A percentile compares a stretch with the other conserved stretches of the same genome.
phyloP scores from a whole-genome alignment of 2,113 vertebrate species.

The Epinephelus moara region DNA sequence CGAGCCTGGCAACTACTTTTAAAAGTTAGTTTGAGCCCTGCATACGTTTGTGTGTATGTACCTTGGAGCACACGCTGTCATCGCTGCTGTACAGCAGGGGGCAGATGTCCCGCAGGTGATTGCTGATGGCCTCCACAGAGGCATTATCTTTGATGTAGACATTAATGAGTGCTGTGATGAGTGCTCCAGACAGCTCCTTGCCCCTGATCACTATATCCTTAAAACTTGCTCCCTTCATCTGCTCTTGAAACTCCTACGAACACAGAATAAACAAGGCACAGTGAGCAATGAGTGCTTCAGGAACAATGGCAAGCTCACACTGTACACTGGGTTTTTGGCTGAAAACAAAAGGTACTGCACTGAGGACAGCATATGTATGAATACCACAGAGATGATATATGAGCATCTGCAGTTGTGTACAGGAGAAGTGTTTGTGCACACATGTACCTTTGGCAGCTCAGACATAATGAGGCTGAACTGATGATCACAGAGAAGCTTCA shows the following conservation, averaged over 20 bases:
- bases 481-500: constrained; percentile 97
- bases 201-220: constrained; percentile 95
- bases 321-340: not conserved
- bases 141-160: constrained; percentile 97
- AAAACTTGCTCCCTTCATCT: constrained; percentile 92
- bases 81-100: constrained; percentile 96
- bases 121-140: constrained; percentile 94
- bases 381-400: not conserved
- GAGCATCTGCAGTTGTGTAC: constrained; percentile 14
- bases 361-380: not conserved
- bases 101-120: constrained; percentile 93
- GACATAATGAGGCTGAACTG: constrained; percentile 93
- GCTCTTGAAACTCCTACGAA: constrained; percentile 94
- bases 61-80: constrained; percentile 97
- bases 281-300: not conserved
- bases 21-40: too few species aligned
- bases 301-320: not conserved
- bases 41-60: constrained; percentile 55
- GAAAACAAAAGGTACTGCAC: constrained; percentile 3
- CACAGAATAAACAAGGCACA: not conserved
- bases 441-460: constrained; percentile 93
- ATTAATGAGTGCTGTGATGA: constrained; percentile 95
- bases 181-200: constrained; percentile 93
- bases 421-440: not conserved
- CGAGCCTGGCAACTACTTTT: too few species aligned